A percentile compares a stretch with the other conserved stretches of the same genome.
Evolutionary conservation across 2,113 vertebrate species (phyloP).

Genomic region (Syngnathus floridae): DNA sequence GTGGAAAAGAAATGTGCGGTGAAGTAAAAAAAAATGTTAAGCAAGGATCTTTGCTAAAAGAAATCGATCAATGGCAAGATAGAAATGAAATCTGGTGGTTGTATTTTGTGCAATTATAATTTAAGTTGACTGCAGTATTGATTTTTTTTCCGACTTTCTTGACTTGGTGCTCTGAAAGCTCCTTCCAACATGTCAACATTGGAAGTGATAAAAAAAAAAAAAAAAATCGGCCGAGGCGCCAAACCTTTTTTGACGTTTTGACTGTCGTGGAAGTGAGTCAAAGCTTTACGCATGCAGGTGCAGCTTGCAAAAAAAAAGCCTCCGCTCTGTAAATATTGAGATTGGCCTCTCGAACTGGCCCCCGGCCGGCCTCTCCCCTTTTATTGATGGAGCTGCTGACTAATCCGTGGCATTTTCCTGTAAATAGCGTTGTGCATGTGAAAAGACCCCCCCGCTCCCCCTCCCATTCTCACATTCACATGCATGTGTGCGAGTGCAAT

Average conservation of each 20-base stretch:
- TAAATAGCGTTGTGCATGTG: constrained; percentile 74
- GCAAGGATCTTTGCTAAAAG: too few species aligned
- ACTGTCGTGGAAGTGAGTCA: background rate
- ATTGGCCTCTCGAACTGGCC: constrained; percentile 53
- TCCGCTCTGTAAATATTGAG: constrained; percentile 70
- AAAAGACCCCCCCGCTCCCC: constrained; percentile 48
- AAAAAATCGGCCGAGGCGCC: too few species aligned
- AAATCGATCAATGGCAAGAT: too few species aligned
- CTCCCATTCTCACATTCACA: constrained; percentile 39
- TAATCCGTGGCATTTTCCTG: constrained; percentile 77
- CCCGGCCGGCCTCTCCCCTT: constrained; percentile 39
- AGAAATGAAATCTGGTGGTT: too few species aligned
- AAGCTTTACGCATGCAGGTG: background rate
- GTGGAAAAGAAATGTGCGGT: too few species aligned
- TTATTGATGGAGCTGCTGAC: constrained; percentile 56
- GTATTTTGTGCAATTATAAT: too few species aligned
- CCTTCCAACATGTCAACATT: too few species aligned
- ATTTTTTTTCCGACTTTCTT: too few species aligned
- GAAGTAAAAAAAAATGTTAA: too few species aligned
- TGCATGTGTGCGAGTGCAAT: constrained; percentile 9
- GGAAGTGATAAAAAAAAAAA: too few species aligned
- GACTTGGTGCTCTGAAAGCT: too few species aligned
- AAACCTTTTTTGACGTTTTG: constrained; percentile 10
- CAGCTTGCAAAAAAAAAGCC: background rate
- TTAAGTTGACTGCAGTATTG: too few species aligned